Conservation (phyloP, 1,140 invertebrate species). For the Nomia melanderi region DNA sequence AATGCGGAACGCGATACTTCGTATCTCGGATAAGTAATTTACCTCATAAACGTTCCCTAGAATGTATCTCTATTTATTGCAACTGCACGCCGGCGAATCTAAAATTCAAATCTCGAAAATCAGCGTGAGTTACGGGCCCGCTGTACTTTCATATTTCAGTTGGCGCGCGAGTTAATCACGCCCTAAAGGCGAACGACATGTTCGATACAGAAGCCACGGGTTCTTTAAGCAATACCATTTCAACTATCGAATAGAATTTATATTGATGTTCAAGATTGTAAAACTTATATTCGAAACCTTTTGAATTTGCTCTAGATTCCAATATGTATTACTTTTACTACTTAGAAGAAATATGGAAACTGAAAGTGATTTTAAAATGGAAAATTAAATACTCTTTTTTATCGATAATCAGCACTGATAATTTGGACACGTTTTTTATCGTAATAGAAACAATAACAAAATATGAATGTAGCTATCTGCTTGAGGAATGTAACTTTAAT, state of each 20-base stretch:
- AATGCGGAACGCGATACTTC: constrained; percentile 27
- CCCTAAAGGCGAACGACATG: background rate
- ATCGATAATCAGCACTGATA: too few species aligned
- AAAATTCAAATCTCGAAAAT: constrained; percentile 42
- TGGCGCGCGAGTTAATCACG: constrained; percentile 29
- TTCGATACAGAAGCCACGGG: background rate
- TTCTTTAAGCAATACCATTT: background rate
- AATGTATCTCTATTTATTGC: constrained; percentile 26
- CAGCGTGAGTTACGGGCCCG: constrained; percentile 9
- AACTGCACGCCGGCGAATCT: constrained; percentile 6
- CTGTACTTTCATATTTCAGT: constrained; percentile 37
- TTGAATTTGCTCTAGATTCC: too few species aligned
- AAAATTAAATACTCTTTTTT: too few species aligned
- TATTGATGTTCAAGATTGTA: background rate
- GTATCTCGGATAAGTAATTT: constrained; percentile 42
- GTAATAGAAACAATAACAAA: too few species aligned
- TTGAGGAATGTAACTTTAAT: too few species aligned
- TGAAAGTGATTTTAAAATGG: too few species aligned
- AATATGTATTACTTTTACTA: too few species aligned
- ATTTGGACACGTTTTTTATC: too few species aligned
- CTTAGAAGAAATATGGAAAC: too few species aligned
- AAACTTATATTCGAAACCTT: background rate
- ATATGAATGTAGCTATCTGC: too few species aligned
- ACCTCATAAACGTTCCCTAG: constrained; percentile 29
- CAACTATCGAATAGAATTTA: background rate